phyloP scores from a whole-genome alignment of 1,140 invertebrate genomes.

The Apis mellifera region Amel_HAv3.1 CM009940.2:8902501-8903000 shows the following conservation, averaged over 20 bases:
- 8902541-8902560: conserved; percentile 64
- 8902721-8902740: too few species aligned
- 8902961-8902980: conserved; percentile 34
- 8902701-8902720: conserved; percentile 20
- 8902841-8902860: conserved; percentile 14
- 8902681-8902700: conserved; percentile 43
- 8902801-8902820: not conserved
- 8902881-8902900: conserved; percentile 21
- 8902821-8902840: not conserved
- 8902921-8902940: too few species aligned
- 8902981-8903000: conserved; percentile 21
- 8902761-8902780: conserved; percentile 5
- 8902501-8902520: not conserved
- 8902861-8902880: conserved; percentile 40
- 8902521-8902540: conserved; percentile 8
- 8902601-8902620: conserved; percentile 45
- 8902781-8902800: conserved; percentile 34
- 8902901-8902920: not conserved
- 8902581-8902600: conserved; percentile 55
- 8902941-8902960: conserved; percentile 39
- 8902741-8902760: too few species aligned
- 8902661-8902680: conserved; percentile 29
- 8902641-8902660: conserved; percentile 49
- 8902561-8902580: conserved; percentile 56
- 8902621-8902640: conserved; percentile 50